Percentiles rank a stretch among this genome's conserved stretches.
phyloP scores from a whole-genome alignment of 2,888 invertebrate species.

The Troides aeacus region DNA sequence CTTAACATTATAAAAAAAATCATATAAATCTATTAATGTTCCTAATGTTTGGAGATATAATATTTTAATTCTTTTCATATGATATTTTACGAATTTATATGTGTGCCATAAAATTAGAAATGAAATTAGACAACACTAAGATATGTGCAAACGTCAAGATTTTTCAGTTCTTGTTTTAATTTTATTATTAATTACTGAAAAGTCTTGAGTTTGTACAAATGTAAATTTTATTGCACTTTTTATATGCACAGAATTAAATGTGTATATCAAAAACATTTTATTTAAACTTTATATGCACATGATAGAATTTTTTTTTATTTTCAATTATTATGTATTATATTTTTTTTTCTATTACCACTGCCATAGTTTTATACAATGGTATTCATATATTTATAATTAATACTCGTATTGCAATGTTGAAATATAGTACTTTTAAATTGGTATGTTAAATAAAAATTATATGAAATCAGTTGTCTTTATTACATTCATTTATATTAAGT shows the following conservation, averaged over 20 bases:
- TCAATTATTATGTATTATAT: not conserved
- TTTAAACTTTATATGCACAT: not conserved
- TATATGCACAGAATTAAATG: too few relatives aligned
- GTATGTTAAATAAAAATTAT: conserved; percentile 31
- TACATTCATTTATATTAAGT: not conserved
- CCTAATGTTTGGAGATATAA: conserved; percentile 15
- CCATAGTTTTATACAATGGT: conserved; percentile 31
- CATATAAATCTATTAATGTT: conserved; percentile 1
- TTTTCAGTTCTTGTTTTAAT: not conserved
- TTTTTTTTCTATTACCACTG: conserved; percentile 30
- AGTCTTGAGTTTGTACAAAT: too few relatives aligned
- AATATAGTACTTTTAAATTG: conserved; percentile 27
- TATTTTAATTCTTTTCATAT: conserved; percentile 29
- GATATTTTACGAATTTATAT: conserved; percentile 41
- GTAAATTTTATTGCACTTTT: too few relatives aligned
- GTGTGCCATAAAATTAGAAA: conserved; percentile 46
- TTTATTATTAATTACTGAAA: not conserved
- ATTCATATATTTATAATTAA: conserved; percentile 25
- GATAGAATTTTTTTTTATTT: not conserved
- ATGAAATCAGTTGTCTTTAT: conserved; percentile 24
- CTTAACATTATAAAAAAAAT: not conserved
- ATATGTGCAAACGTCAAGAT: not conserved
- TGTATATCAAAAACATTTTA: not conserved
- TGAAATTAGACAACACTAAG: not conserved
- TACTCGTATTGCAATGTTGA: conserved; percentile 27